Base-by-base conservation (phyloP, 2,888 invertebrate species). In the Coelogynopora nodosa region DNA sequence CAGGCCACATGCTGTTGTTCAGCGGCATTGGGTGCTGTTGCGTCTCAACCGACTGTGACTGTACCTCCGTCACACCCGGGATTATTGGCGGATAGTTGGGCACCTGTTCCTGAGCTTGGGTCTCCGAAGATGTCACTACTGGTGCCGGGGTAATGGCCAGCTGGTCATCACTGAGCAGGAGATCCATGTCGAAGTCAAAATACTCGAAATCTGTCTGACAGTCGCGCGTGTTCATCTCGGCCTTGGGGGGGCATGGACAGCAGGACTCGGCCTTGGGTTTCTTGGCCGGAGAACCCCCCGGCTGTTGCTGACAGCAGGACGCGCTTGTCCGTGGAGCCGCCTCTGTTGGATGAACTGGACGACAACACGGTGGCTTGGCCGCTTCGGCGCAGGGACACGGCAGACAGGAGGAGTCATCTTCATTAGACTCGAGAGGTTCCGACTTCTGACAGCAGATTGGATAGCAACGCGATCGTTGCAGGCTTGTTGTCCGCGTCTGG, bases 121-220 rank as follows among this genome's bases (percentile, higher is more conserved):
- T 5, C 23, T 74, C 74, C 5, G 74, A 13, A 5, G 74, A 74
- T 13, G 74, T 13, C 18, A 23, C 74, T 10, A 18, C 5, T 2
- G 74, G 74, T 23, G 74, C 23, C 18, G 74, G 74, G 10, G 74
- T 74, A 10, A 74, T 74, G 2, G 23, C 23, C 18, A 74, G 23
- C 27, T 74, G 74, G 74, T 74, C 74, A 5, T 74, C 74, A 23
- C 27, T 23, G 49, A 86, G 26, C 26, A 86, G 29, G 18, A 86
- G 49, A 49, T 86, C 84, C n/a, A 86, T 49, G 30, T 86, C 86
- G 2, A 85, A 31, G 28, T 86, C 83, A 10, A 26, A 10, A 26
- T 13, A 31, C n/a, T 85, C 86, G 27, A 85, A 85, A 27, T 86
- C 86, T 2, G 86, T 86, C 30, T 86, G 86, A 85, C 86, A 86